Base-by-base conservation (phyloP, 1,140 invertebrate genomes). In the Harpegnathos saltator region DNA sequence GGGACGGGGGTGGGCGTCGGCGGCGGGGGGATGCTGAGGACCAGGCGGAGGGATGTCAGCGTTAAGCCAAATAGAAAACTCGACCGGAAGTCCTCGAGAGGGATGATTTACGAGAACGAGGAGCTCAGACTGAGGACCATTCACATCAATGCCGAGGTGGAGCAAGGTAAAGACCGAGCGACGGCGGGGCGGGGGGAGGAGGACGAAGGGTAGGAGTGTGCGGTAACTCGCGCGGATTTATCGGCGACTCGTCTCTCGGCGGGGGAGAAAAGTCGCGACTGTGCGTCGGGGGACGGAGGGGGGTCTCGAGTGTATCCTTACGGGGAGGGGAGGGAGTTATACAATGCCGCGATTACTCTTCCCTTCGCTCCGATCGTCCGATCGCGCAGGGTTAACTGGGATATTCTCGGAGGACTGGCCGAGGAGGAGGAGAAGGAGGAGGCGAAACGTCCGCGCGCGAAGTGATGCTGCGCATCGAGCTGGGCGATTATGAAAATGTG, bases 121-220 rank as follows among this genome's bases (percentile, higher is more conserved):
- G 98, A 98, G 91, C 95, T 98, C n/a, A 95, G 98, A 88, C 94
- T 98, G 90, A 96, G 97, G 84, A 98, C 97, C 26, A 98, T 98
- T 91, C 97, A 98, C 90, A 98, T 98, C 90, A 98, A 98, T 94
- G 97, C 97, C n/a, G 98, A 98, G 95, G 97, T 98, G 33, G 98
- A 98, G 94, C 96, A 97, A 96, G 97, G 97, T 97, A 94, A 94
- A 80, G 33, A 26, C 11, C 38, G 38, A 9, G 7, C 3, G 38
- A 9, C 38, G 7, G 38, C n/a, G 38, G 38, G 29, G 9, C 7
- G 48, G 29, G 5, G 5, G 5, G 29, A 38, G 19, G 61, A 24
- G 61, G 29, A 17, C 4, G 48, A 59, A 44, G 3, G 38, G 7
- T 5, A 44, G 38, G 38, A 44, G n/a, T 38, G 44, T 19, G 78